Conservation (phyloP, 2,888 invertebrate species). For the Deladenus siricidicola region DNA sequence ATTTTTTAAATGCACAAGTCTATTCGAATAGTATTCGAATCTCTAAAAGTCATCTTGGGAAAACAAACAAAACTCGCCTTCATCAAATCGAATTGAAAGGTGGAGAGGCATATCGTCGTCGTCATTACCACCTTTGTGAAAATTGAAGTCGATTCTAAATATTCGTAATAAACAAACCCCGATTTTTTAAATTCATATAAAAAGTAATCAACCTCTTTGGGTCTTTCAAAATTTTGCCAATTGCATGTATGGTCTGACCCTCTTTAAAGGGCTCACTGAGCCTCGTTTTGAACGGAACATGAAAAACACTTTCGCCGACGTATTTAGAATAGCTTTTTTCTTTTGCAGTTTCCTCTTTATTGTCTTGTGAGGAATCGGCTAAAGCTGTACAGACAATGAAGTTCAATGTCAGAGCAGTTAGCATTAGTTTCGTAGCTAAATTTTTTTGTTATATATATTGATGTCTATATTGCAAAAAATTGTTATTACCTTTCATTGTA, state of each 20-base stretch:
- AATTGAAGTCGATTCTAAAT: conserved; percentile 51
- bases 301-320: conserved; percentile 43
- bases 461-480: too few species aligned
- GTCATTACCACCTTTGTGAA: conserved; percentile 47
- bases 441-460: too few species aligned
- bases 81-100: conserved; percentile 51
- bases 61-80: too few species aligned
- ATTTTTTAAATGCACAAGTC: background rate
- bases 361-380: background rate
- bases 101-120: conserved; percentile 51
- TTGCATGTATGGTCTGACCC: conserved; percentile 51
- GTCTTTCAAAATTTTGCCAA: conserved; percentile 45
- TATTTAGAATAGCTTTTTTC: conserved; percentile 38
- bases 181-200: background rate
- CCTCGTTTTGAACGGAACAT: conserved; percentile 51
- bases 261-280: conserved; percentile 48
- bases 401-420: too few species aligned
- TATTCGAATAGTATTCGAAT: too few species aligned
- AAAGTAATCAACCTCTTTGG: conserved; percentile 35
- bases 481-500: too few species aligned
- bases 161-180: background rate
- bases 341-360: conserved; percentile 20
- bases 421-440: too few species aligned
- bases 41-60: too few species aligned
- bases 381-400: too few species aligned